phyloP scores from a whole-genome alignment of 1,140 invertebrate genomes.

The Musca vetustissima region DNA sequence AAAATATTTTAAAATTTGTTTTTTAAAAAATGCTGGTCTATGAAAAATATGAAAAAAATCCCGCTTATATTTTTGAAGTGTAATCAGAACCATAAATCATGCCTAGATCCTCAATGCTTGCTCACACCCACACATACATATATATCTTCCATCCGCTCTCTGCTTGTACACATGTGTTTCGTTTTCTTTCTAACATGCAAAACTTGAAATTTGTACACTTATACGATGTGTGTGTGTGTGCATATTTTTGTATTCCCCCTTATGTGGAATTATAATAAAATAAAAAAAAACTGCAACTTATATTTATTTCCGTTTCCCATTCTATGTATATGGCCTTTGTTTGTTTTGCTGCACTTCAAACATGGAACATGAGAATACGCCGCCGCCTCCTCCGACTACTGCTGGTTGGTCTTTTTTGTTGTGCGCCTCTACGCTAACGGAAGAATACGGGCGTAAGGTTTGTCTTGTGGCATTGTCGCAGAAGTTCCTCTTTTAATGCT shows the following conservation, averaged over 20 bases:
- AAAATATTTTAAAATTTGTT: no score
- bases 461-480: no score
- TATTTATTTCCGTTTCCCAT: conserved; percentile 14
- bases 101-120: no score
- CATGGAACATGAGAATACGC: not conserved
- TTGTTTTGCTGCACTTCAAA: not conserved
- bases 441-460: no score
- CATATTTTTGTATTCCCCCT: not conserved
- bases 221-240: not conserved
- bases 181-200: not conserved
- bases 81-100: no score
- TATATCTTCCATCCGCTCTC: not conserved
- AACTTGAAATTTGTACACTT: not conserved
- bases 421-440: not conserved
- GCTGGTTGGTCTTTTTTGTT: not conserved
- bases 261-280: conserved; percentile 19
- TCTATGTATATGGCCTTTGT: not conserved
- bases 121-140: no score
- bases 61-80: no score
- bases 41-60: no score
- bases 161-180: not conserved
- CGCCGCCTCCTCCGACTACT: no score
- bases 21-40: no score
- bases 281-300: conserved; percentile 5
- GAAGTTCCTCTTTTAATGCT: no score